Evolutionary conservation across 1,140 invertebrate species (phyloP), one percentile per base, ranked within the genome.

Genomic region (Chelonus insularis): DNA sequence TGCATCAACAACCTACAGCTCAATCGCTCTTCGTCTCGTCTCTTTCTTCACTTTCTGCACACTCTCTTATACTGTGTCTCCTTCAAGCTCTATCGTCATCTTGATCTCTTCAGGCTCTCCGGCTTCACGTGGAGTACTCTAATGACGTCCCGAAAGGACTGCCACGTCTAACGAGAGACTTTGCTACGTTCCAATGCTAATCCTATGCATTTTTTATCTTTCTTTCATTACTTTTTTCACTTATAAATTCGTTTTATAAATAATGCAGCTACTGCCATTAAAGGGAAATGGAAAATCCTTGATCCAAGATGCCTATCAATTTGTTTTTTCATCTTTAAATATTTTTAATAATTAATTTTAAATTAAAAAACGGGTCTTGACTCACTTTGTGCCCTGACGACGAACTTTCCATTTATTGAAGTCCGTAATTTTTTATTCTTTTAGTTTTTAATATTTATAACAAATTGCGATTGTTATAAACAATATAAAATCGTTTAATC

Each of bases 1-100:
- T 76, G 75, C 74, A 78, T 74, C 72, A 74, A 75, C 72, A 72
- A 77, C 11, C 76, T 79, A 81, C 79, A 80, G 78, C 79, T 81
- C 79, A 81, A 81, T 81, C 79, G 77, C 70, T 78, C 77, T 79
- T 79, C 73, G 75, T 78, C 75, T 76, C 68, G 14, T 16, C 50
- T 18, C 4, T 6, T 14, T 16, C 3, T 18, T 36, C 18, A 34
- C 12, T 34, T 23, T 6, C 32, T 39, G 36, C 41, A 51, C 60
- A 50, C 60, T 68, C 75, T 76, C 18, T 4, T 39, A 16, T 52
- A 34, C 29, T 23, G 21, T 12, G 25, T 12, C 58, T 8, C 37
- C 41, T 41, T 36, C 39, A 14, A 50, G 50, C 73, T 79, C 74
- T 72, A 60, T 60, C 62, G 66, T 70, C 72, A 78, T 81, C 77